phyloP scores from a whole-genome alignment of 2,888 invertebrate species.

The Pogonocherus hispidulus region DNA sequence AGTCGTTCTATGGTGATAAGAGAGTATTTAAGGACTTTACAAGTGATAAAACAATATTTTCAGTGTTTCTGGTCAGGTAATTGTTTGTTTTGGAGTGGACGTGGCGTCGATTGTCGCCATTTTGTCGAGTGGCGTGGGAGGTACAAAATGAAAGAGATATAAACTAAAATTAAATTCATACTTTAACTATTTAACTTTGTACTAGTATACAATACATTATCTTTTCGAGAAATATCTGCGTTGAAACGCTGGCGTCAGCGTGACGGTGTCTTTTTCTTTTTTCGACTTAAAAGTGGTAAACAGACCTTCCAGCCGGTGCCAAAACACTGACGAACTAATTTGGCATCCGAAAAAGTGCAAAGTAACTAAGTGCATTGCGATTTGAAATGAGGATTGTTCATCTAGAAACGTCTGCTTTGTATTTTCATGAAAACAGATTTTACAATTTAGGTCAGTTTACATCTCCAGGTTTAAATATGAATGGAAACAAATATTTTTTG shows the following conservation, averaged over 20 bases:
- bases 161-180: too few species aligned
- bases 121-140: slow-evolving; percentile 39
- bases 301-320: slow-evolving; percentile 11
- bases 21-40: neutral
- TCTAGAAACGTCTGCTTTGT: too few species aligned
- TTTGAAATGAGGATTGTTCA: too few species aligned
- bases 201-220: neutral
- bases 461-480: too few species aligned
- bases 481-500: too few species aligned
- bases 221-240: neutral
- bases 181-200: too few species aligned
- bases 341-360: slow-evolving; percentile 17
- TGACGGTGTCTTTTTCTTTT: slow-evolving; percentile 11
- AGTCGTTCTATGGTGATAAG: neutral
- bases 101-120: slow-evolving; percentile 45
- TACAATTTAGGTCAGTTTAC: too few species aligned
- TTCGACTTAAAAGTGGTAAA: slow-evolving; percentile 16
- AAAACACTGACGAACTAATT: slow-evolving; percentile 18
- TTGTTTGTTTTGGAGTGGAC: slow-evolving; percentile 43
- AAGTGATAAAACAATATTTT: neutral
- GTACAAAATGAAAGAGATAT: slow-evolving; percentile 34
- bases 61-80: neutral
- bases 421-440: too few species aligned
- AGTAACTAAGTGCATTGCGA: neutral
- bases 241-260: neutral